phyloP scores from a whole-genome alignment of 2,797 vertebrate genomes.

The Notolepis coatsorum region DNA sequence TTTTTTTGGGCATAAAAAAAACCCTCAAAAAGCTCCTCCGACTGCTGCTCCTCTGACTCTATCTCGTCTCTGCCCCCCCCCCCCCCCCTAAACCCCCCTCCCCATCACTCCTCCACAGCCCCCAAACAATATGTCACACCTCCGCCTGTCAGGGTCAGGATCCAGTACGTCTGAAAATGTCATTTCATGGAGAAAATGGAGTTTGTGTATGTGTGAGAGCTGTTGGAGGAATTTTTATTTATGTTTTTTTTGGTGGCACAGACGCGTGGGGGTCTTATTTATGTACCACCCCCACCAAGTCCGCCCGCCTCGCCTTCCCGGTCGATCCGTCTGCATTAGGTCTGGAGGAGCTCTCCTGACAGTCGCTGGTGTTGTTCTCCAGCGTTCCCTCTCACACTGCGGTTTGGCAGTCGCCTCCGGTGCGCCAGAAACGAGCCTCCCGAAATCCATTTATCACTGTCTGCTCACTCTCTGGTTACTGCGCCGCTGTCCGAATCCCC shows the following conservation, averaged over 20 bases:
- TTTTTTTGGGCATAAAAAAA: no score
- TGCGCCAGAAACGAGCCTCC: not conserved
- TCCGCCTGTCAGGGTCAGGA: constrained; percentile 19
- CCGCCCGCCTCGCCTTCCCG: not conserved
- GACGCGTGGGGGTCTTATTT: not conserved
- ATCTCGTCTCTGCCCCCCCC: not conserved
- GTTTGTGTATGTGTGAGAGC: constrained; percentile 22
- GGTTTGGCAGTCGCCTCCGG: not conserved
- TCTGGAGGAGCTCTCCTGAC: constrained; percentile 1
- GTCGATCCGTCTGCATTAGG: constrained; percentile 20
- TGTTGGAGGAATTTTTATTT: not conserved
- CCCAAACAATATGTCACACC: constrained; percentile 28
- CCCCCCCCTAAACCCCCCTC: not conserved
- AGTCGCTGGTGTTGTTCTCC: constrained; percentile 1
- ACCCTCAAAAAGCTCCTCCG: no score
- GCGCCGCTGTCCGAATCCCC: not conserved
- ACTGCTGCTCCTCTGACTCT: not conserved
- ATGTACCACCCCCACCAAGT: no score
- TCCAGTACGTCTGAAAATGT: constrained; percentile 37
- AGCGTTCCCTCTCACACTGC: not conserved
- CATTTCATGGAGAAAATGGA: constrained; percentile 44
- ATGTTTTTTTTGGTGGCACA: not conserved
- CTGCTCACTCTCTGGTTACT: constrained; percentile 2
- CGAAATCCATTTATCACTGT: constrained; percentile 15
- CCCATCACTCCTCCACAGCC: not conserved